Conservation (phyloP, 2,113 vertebrate genomes). For the Haplochromis burtoni region DNA sequence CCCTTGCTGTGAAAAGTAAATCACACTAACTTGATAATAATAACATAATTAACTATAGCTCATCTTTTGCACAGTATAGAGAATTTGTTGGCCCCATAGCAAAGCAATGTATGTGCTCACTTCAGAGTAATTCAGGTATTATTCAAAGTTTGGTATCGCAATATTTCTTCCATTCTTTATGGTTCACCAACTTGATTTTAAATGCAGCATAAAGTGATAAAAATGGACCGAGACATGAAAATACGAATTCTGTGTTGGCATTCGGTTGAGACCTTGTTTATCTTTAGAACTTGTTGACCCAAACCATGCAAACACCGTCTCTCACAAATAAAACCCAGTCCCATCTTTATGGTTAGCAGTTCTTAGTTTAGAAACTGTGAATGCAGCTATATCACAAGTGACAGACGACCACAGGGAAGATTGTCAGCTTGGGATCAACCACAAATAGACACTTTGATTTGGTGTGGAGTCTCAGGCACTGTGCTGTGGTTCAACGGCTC, state of each 20-base stretch:
- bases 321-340: not conserved
- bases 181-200: not conserved
- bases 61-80: not conserved
- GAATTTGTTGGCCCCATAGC: not conserved
- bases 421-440: conserved; percentile 10
- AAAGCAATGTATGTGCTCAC: not conserved
- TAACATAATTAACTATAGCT: not conserved
- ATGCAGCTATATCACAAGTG: not conserved
- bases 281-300: not conserved
- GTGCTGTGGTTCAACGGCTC: not conserved
- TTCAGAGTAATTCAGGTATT: not conserved
- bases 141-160: not conserved
- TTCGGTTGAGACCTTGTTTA: not conserved
- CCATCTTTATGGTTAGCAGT: not conserved
- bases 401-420: not conserved
- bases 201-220: not conserved
- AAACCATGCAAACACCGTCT: not conserved
- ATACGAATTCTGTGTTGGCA: not conserved
- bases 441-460: conserved; percentile 27
- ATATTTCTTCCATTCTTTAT: not conserved
- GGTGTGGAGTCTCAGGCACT: not conserved
- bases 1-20: not conserved
- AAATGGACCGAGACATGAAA: not conserved
- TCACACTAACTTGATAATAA: not conserved
- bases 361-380: conserved; percentile 31